Evolutionary conservation across 2,888 invertebrate genomes (phyloP), one percentile per base, ranked within the genome.

Genomic region (Tetragonisca angustula): DNA sequence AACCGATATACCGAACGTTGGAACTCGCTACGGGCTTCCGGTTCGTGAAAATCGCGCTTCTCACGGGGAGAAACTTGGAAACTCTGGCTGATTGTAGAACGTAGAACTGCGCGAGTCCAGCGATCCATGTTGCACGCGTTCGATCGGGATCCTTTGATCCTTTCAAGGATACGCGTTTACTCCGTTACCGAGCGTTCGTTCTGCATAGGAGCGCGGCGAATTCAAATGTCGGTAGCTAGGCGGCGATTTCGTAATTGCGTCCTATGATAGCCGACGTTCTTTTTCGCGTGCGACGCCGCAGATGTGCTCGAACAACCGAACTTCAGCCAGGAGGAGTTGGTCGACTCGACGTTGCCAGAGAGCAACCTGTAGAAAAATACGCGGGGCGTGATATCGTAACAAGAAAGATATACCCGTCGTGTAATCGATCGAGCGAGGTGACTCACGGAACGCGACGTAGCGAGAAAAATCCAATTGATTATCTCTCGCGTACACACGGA

Each of bases 341-440:
- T 79, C 50, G 69, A 49, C 75, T 70, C 21, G 32, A 49, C 49
- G 67, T 54, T 62, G 32, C 32, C 32, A 32, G 32, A 32, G 32
- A 32, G 32, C 3, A 32, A 3, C 32, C 0, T 32, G 32, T 32
- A 43, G 65, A 73, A 85, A 69, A 67, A 81, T 79, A 85, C 27
- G 43, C 61, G 24, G 17, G 32, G 21, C 52, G 21, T 68, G 74
- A 74, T 85, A 85, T 19, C 77, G 65, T 70, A 43, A 69, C 52
- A 61, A 43, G 80, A 70, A 61, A 56, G 84, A 79, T 76, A 79
- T 74, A n/a, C 69, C 52, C 1, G 9, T 17, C 9, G 65, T 54
- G 59, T 79, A 79, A 85, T 85, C 72, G 74, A 82, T 81, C 85
- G 62, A n/a, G 43, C 49, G 65, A 43, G 9, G 54, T 86, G 82